These are phyloP conservation scores for Tylochromis polylepis DNA, from an alignment of 2,113 vertebrate genomes.

Conservation along the genomic window DNA sequence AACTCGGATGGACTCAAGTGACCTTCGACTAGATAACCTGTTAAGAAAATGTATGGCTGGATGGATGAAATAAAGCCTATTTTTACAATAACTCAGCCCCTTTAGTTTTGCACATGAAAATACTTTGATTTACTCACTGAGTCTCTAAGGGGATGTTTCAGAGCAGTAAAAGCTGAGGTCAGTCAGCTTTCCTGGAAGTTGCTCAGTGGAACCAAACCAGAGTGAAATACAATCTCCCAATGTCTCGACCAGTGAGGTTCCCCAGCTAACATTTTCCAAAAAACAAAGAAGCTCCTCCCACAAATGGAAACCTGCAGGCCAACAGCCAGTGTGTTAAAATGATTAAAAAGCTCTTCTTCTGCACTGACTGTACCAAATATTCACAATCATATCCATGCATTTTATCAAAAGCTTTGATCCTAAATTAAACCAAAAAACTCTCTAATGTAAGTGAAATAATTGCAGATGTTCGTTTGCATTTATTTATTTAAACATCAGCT, in stretches of 20 bases:
- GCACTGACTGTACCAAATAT: not conserved
- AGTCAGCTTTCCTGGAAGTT: not conserved
- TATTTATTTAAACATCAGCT: not conserved
- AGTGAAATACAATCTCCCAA: not conserved
- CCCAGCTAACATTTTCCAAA: fast-evolving
- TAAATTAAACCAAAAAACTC: not conserved
- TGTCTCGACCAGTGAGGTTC: not conserved
- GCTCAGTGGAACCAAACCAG: not conserved
- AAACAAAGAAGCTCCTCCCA: not conserved
- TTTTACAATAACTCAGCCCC: not conserved
- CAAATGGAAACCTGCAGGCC: not conserved
- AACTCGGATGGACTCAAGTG: not conserved
- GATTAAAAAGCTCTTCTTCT: not conserved
- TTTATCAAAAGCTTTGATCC: not conserved
- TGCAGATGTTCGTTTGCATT: not conserved
- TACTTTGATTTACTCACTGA: not conserved
- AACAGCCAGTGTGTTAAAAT: fast-evolving
- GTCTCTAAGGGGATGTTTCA: not conserved
- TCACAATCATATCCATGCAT: not conserved
- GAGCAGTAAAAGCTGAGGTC: not conserved
- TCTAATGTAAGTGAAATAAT: not conserved
- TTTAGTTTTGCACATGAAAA: not conserved
- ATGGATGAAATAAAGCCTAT: not conserved
- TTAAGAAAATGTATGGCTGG: not conserved
- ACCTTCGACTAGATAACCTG: not conserved